Base-by-base conservation (phyloP, 2,888 invertebrate genomes). In the Therioaphis trifolii region DNA sequence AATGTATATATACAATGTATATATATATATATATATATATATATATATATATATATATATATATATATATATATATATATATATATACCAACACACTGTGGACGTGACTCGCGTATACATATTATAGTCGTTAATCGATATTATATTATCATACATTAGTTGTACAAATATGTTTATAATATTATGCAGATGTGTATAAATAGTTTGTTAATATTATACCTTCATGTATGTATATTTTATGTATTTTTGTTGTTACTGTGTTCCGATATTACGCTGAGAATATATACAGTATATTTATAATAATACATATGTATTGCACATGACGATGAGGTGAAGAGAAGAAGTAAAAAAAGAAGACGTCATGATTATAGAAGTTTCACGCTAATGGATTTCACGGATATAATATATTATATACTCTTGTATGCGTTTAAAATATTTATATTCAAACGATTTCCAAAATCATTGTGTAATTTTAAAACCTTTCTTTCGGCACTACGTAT, bases 321-420 rank as follows among this genome's bases (percentile, higher is more conserved):
- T 18, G 14, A 46, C 0, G 18, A 4, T 18, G 49, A 49, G 15
- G 15, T 15, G 15, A 12, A 7, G 0, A 43, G 43, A n/a, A n/a
- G n/a, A n/a, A n/a, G n/a, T n/a, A n/a, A n/a, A n/a, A n/a, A 61
- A 71, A 79, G 3, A 79, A 58, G 27, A 71, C 69, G 58, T 71
- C 43, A 79, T 55, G 46, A 58, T 58, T 40, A 43, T 77, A 55
- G 14, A 43, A 40, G 27, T 58, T 80, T 29, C 80, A 46, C 21
- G 35, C 71, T 80, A 80, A 80, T 80, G 80, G 80, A 80, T 80
- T 80, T 58, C 58, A 80, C 46, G 71, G 71, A 71, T 46, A 71
- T n/a, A n/a, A n/a, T n/a, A n/a, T n/a, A n/a, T n/a, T n/a, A n/a
- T n/a, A n/a, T n/a, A n/a, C n/a, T n/a, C n/a, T n/a, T n/a, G n/a